phyloP scores from a whole-genome alignment of 2,888 invertebrate species.

The Hirudinaria manillensis region DNA sequence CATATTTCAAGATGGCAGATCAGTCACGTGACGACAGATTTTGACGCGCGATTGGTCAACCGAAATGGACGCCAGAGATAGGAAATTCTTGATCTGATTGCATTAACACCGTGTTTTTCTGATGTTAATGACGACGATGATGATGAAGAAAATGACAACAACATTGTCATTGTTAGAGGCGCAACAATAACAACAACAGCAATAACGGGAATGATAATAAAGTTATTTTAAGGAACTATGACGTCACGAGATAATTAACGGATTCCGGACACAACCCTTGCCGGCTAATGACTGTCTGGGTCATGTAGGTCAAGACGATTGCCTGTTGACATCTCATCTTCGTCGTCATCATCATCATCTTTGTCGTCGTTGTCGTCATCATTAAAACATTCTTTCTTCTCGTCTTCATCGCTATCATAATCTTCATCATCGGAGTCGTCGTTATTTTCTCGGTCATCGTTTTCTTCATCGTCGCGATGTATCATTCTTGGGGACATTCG shows the following conservation, averaged over 20 bases:
- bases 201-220: too few species aligned
- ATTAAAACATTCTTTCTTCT: neutral
- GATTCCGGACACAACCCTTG: too few species aligned
- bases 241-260: too few species aligned
- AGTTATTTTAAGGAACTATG: too few species aligned
- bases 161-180: neutral
- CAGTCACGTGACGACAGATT: constrained; percentile 11
- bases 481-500: constrained; percentile 3
- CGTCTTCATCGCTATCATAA: constrained; percentile 17
- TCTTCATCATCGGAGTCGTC: constrained; percentile 19
- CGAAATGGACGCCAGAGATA: neutral
- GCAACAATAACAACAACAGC: too few species aligned
- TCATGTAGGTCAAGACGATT: too few species aligned
- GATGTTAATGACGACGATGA: too few species aligned
- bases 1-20: constrained; percentile 10
- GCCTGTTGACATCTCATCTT: constrained; percentile 12
- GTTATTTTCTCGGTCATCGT: constrained; percentile 19
- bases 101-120: too few species aligned
- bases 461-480: constrained; percentile 12
- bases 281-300: too few species aligned
- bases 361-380: constrained; percentile 20
- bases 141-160: too few species aligned
- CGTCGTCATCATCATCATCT: constrained; percentile 26
- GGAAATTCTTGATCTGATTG: neutral
- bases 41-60: constrained; percentile 10